Percentiles rank a stretch among this genome's conserved stretches.
Conservation (phyloP, 2,113 vertebrate species). For the Clarias gariepinus region DNA sequence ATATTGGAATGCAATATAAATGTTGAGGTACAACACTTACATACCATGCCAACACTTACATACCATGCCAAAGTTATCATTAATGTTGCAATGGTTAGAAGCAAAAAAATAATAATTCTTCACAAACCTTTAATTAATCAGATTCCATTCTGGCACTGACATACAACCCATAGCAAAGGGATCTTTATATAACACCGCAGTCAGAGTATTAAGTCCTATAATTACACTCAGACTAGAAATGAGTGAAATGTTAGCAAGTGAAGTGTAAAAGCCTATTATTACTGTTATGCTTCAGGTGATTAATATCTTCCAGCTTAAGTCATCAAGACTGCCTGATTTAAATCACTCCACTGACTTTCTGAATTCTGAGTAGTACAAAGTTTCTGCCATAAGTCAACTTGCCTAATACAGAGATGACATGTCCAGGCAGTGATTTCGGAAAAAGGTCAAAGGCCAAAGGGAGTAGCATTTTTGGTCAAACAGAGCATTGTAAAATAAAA, state of each 20-base stretch:
- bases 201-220: conserved; percentile 47
- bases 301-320: conserved; percentile 23
- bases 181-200: conserved; percentile 1
- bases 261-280: conserved; percentile 60
- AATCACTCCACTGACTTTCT: neutral
- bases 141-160: conserved; percentile 60
- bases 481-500: neutral
- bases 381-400: neutral
- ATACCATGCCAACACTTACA: neutral
- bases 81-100: neutral
- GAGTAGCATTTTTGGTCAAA: neutral
- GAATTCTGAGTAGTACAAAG: neutral
- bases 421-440: neutral
- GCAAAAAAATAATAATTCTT: neutral
- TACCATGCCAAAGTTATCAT: neutral
- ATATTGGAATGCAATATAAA: neutral
- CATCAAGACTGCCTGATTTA: neutral
- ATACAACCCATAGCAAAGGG: neutral
- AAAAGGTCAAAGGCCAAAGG: neutral
- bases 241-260: conserved; percentile 60
- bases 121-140: conserved; percentile 68
- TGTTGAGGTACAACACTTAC: neutral
- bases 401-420: neutral
- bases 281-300: conserved; percentile 48
- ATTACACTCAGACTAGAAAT: conserved; percentile 55